Base-by-base conservation (phyloP, 2,888 invertebrate species). In the Agriotes lineatus region DNA sequence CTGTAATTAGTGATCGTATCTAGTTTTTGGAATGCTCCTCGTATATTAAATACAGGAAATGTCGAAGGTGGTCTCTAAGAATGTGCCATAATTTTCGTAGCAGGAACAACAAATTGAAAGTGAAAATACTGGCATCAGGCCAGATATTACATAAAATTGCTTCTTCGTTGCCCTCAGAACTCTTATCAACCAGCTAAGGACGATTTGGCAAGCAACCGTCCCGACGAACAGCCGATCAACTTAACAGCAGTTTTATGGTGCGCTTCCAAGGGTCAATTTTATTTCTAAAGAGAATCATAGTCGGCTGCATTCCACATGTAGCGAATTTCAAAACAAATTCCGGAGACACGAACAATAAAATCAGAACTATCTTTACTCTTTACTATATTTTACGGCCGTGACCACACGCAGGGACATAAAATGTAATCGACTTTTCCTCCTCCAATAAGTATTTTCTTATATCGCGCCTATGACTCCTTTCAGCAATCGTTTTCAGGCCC, bases 371-470 rank as follows among this genome's bases (percentile, higher is more conserved):
- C 30, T 45, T 33, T 35, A 35, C 37, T 54, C 20, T 25, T 19
- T 37, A 39, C 16, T 37, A 39, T 22, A 35, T 56, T 39, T 56
- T 35, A 52, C 18, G 19, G 52, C 39, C 2, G 20, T 5, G 30
- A 22, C 56, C 56, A 56, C 56, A 50, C 60, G 18, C 35, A 61
- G 18, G 14, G 6, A 37, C 60, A 50, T 50, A 61, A 50, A 61
- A 61, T 42, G 33, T 61, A 61, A 62, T 62, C 39, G 42, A 48
- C 50, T 61, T 54, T 62, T 54, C 39, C 52, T 52, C 18, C 54
- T 30, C 52, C 50, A 62, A 62, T 42, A 45, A 45, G 25, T 57
- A 42, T 42, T 39, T 33, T 52, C 18, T 52, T 56, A 56, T 39
- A 56, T 22, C 14, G 39, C n/a, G 9, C 19, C 37, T 56, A 56